These are phyloP conservation scores for Bagarius yarrelli DNA, from an alignment of 2,113 vertebrate species.

Conservation along the genomic window DNA sequence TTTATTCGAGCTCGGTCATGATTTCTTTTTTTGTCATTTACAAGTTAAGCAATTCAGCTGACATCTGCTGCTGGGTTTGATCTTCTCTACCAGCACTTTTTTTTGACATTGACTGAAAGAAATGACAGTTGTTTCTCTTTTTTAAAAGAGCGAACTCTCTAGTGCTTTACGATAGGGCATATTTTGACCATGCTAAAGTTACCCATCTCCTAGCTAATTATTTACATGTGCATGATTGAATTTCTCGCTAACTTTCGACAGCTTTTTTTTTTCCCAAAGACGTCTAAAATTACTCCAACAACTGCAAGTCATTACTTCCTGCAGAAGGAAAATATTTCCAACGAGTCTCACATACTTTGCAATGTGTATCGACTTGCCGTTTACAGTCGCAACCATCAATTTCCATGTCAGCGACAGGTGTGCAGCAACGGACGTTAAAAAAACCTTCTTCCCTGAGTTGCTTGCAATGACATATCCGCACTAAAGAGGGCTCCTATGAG, in stretches of 20 bases:
- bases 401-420: constrained; percentile 6
- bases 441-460: not conserved
- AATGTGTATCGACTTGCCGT: constrained; percentile 1
- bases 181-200: not conserved
- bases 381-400: not conserved
- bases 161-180: not conserved
- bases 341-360: not conserved
- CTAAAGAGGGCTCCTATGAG: not conserved
- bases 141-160: not conserved
- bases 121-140: too few relatives aligned
- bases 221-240: not conserved
- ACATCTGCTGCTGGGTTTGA: not conserved
- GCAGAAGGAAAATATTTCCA: not conserved
- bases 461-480: not conserved
- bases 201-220: not conserved
- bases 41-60: too few relatives aligned
- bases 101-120: too few relatives aligned
- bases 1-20: not conserved
- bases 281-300: not conserved
- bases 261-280: not conserved
- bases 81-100: not conserved
- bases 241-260: not conserved
- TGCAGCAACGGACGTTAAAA: not conserved
- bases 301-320: not conserved
- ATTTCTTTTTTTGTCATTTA: too few relatives aligned